A percentile compares a stretch with the other conserved stretches of the same genome.
Conservation (phyloP, 2,797 vertebrate species). For the Geotrypetes seraphini region DNA sequence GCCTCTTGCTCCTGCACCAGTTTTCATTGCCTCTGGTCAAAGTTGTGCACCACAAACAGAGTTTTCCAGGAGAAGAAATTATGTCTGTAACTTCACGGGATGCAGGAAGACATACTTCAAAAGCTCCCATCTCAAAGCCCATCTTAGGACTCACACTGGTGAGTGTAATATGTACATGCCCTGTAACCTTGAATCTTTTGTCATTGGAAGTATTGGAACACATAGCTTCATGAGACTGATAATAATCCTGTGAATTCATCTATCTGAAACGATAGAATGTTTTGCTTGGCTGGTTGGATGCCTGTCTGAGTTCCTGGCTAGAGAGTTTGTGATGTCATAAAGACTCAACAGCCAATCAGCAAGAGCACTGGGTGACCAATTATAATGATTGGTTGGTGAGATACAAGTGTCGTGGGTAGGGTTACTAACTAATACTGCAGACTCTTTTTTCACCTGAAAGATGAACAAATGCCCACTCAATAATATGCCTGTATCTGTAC, state of each 20-base stretch:
- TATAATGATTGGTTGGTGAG: too few relatives aligned
- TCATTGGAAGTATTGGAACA: neutral
- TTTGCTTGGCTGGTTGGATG: too few relatives aligned
- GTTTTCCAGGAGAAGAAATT: slow-evolving; percentile 84
- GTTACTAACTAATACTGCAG: too few relatives aligned
- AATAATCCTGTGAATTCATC: too few relatives aligned
- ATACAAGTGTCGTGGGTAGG: too few relatives aligned
- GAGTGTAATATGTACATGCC: slow-evolving; percentile 9
- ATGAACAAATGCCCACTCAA: too few relatives aligned
- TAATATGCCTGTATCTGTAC: too few relatives aligned
- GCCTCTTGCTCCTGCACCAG: slow-evolving; percentile 83
- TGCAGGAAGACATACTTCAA: slow-evolving; percentile 98
- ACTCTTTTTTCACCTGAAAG: too few relatives aligned
- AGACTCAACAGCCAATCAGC: too few relatives aligned
- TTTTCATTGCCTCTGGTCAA: slow-evolving; percentile 76
- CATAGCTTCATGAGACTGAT: neutral
- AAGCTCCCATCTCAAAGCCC: slow-evolving; percentile 94
- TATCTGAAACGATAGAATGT: slow-evolving; percentile 19
- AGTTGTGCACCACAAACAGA: slow-evolving; percentile 63
- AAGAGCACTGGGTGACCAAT: too few relatives aligned
- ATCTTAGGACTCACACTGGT: slow-evolving; percentile 95
- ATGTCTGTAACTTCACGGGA: slow-evolving; percentile 79
- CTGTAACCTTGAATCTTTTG: neutral
- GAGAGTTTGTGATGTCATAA: too few relatives aligned
- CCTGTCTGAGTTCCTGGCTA: too few relatives aligned